A percentile compares a stretch with the other conserved stretches of the same genome.
These are phyloP conservation scores for Umimayanthus kanabou DNA, from an alignment of 92 coral and sea anemone species.

Conservation along the genomic window DNA sequence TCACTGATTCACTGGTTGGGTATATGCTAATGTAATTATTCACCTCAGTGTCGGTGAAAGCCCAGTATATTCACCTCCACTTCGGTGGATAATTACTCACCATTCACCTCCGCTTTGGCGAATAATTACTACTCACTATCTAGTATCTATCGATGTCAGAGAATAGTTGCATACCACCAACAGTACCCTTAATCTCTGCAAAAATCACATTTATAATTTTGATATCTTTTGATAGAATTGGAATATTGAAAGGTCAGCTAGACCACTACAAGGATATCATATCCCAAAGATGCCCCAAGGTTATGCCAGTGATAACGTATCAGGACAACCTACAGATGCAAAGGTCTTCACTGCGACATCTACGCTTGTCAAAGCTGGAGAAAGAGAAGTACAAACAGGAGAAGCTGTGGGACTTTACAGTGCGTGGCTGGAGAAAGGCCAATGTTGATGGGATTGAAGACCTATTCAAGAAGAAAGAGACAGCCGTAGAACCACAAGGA, in stretches of 20 bases:
- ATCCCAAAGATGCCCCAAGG: not conserved
- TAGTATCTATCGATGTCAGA: no score
- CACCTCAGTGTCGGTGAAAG: no score
- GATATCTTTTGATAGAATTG: not conserved
- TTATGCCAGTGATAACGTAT: conserved; percentile 23
- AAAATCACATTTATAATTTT: not conserved
- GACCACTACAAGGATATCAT: conserved; percentile 16
- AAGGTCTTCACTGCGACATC: conserved; percentile 25
- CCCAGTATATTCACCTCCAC: no score
- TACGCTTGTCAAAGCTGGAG: conserved; percentile 29
- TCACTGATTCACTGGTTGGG: no score
- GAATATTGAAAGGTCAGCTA: conserved; percentile 22
- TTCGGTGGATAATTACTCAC: no score
- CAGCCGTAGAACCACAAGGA: conserved; percentile 13
- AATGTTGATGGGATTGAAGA: conserved; percentile 3
- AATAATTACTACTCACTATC: no score
- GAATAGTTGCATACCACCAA: no score
- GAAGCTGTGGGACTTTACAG: conserved; percentile 39
- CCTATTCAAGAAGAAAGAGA: not conserved
- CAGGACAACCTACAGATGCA: conserved; percentile 34
- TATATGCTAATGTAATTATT: no score
- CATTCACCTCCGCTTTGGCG: no score
- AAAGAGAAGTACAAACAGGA: conserved; percentile 30
- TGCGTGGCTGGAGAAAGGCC: conserved; percentile 31
- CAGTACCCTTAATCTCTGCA: no score